A percentile compares a stretch with the other conserved stretches of the same genome.
Evolutionary conservation across 2,888 invertebrate genomes (phyloP).

Genomic region (Sisyra nigra): DNA sequence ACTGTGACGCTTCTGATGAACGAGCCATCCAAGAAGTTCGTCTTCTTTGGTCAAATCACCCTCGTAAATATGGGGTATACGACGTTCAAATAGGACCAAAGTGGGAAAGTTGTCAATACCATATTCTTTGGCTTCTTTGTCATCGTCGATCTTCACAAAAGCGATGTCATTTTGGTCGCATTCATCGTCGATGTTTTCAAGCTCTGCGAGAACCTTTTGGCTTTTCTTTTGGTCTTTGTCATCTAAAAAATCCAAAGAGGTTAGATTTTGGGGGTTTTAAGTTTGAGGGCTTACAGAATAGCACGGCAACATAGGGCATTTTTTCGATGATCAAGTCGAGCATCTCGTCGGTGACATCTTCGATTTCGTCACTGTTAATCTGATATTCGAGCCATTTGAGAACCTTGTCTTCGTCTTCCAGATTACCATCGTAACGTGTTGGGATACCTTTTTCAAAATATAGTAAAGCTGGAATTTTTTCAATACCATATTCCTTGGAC

Average conservation of each 20-base stretch:
- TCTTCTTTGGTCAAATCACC: slow-evolving; percentile 76
- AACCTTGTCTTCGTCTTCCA: slow-evolving; percentile 80
- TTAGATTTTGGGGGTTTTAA: neutral
- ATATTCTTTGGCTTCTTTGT: slow-evolving; percentile 76
- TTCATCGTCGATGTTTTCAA: slow-evolving; percentile 88
- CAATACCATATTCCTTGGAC: slow-evolving; percentile 81
- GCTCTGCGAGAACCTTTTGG: slow-evolving; percentile 63
- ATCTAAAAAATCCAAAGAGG: slow-evolving; percentile 39
- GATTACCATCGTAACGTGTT: slow-evolving; percentile 63
- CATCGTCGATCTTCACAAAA: slow-evolving; percentile 82
- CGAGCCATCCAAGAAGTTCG: slow-evolving; percentile 73
- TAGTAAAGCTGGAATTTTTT: slow-evolving; percentile 69
- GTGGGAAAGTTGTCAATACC: slow-evolving; percentile 72
- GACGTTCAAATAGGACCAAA: slow-evolving; percentile 55
- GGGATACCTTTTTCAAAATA: slow-evolving; percentile 65
- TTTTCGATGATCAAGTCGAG: slow-evolving; percentile 75
- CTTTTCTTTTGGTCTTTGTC: slow-evolving; percentile 85
- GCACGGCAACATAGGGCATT: slow-evolving; percentile 75
- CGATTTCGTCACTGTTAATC: slow-evolving; percentile 76
- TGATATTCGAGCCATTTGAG: slow-evolving; percentile 75
- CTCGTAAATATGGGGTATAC: slow-evolving; percentile 42
- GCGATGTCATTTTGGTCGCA: slow-evolving; percentile 84
- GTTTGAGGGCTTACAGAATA: slow-evolving; percentile 62
- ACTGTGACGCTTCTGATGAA: slow-evolving; percentile 78
- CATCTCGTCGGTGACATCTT: slow-evolving; percentile 91